Evolutionary conservation across 53 echinoderm and acorn worm genomes (phyloP), one percentile per base, ranked within the genome.

Genomic region (Holothuria leucospilota): DNA sequence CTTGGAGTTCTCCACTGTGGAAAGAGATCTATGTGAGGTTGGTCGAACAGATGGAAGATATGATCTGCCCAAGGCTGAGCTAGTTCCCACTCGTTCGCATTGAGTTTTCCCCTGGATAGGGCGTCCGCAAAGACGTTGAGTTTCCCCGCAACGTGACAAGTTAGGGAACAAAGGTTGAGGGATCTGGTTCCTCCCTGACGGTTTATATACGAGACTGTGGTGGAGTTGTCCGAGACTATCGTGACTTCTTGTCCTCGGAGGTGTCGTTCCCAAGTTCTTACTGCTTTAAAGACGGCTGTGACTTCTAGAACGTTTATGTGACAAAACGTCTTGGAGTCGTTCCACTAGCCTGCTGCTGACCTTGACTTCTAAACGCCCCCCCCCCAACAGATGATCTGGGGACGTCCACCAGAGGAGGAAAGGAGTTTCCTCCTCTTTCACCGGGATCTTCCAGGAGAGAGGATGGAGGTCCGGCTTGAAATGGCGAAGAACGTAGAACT

Each of bases 241-340:
- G 68, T 46, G 20, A 87, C 26, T n/a, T n/a, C 39, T 10, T 78
- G 16, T 20, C 8, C 42, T 18, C 39, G 20, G 10, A 88, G 62
- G 9, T 13, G 52, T 8, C 1, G 10, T 2, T 8, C 52, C 42
- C 42, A 42, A 6, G 5, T 42, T 9, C 9, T 5, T 6, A 42
- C 9, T 13, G 82, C 88, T 6, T 71, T 82, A 10, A 65, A 46
- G 16, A 87, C 88, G 5, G 88, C 88, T 26, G 10, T 15, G 40
- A 88, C n/a, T 30, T 88, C 88, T 8, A 88, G 72, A 27, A 34
- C 61, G 59, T 88, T 88, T 69, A 88, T 88, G 41, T 88, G 88
- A 30, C 7, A 42, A 7, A 6, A 6, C 20, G 29, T n/a, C 20
- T 82, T 70, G 25, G 18, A 29, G 14, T 1, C 8, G 27, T n/a